Evolutionary conservation across 2,113 vertebrate species (phyloP).

Genomic region (Lepus timidus): DNA sequence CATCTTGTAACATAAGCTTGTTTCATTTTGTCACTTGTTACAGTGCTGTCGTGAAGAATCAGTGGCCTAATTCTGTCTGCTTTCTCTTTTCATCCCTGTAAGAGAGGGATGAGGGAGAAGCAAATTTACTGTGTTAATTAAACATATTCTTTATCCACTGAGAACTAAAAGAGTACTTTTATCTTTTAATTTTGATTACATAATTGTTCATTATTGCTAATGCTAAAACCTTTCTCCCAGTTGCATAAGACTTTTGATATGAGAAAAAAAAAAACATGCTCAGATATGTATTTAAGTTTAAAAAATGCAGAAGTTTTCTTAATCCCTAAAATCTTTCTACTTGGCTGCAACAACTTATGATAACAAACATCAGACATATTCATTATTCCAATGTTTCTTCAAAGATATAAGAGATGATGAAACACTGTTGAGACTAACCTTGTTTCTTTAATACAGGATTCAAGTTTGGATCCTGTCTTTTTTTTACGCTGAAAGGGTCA

Average conservation of each 20-base stretch:
- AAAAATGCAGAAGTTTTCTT: conserved; percentile 53
- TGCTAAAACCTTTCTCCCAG: conserved; percentile 73
- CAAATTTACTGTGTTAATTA: conserved; percentile 69
- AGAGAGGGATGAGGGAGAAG: conserved; percentile 28
- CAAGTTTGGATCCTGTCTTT: neutral
- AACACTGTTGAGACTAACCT: neutral
- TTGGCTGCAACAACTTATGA: conserved; percentile 29
- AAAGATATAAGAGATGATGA: neutral
- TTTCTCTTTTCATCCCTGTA: conserved; percentile 29
- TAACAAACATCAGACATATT: neutral
- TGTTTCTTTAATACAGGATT: conserved; percentile 33
- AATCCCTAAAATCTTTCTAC: conserved; percentile 50
- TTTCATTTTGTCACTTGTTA: conserved; percentile 58
- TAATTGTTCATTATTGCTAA: conserved; percentile 57
- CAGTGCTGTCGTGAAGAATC: conserved; percentile 34
- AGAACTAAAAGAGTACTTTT: conserved; percentile 67
- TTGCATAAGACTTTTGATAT: conserved; percentile 57
- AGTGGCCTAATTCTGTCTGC: conserved; percentile 81
- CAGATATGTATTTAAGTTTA: neutral
- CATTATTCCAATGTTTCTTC: conserved; percentile 1
- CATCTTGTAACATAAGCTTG: conserved; percentile 59
- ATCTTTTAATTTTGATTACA: conserved; percentile 70
- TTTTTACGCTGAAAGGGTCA: neutral
- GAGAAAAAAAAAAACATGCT: neutral
- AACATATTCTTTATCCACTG: conserved; percentile 73